A percentile compares a stretch with the other conserved stretches of the same genome.
These are phyloP conservation scores for Archips xylosteana DNA, from an alignment of 2,888 invertebrate genomes.

Conservation along the genomic window DNA sequence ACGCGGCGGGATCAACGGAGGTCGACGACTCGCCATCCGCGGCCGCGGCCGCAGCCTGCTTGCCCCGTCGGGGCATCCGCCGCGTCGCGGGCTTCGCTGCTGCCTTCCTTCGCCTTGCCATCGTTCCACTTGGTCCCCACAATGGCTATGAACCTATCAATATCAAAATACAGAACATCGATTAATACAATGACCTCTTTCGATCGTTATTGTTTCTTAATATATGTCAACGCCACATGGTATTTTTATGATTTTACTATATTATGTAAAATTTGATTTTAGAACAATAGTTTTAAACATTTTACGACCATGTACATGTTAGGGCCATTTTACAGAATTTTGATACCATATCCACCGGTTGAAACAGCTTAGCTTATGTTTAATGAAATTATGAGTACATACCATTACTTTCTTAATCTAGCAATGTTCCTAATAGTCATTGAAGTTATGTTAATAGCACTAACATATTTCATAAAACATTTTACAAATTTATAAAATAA, in stretches of 20 bases:
- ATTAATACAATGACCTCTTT: conserved; percentile 71
- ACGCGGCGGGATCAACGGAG: conserved; percentile 29
- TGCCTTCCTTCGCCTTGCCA: conserved; percentile 80
- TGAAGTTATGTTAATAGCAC: conserved; percentile 45
- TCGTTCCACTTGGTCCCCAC: conserved; percentile 55
- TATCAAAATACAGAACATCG: conserved; percentile 42
- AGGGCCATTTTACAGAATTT: conserved; percentile 19
- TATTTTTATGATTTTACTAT: conserved; percentile 42
- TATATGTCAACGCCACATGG: conserved; percentile 73
- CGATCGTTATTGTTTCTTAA: conserved; percentile 59
- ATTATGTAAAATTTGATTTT: conserved; percentile 11
- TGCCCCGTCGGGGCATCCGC: conserved; percentile 73
- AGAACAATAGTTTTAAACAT: conserved; percentile 12
- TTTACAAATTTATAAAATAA: conserved; percentile 55
- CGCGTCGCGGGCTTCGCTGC: conserved; percentile 65
- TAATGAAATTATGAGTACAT: conserved; percentile 53
- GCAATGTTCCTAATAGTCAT: conserved; percentile 50
- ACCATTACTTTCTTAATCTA: conserved; percentile 66
- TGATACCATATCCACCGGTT: conserved; percentile 69
- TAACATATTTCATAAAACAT: conserved; percentile 52
- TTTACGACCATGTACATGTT: conserved; percentile 13
- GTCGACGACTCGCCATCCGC: conserved; percentile 63
- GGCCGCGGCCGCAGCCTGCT: conserved; percentile 60
- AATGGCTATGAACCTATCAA: conserved; percentile 67
- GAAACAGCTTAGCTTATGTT: conserved; percentile 36